phyloP scores from a whole-genome alignment of 2,888 invertebrate genomes.

The Caenorhabditis sp. region DNA sequence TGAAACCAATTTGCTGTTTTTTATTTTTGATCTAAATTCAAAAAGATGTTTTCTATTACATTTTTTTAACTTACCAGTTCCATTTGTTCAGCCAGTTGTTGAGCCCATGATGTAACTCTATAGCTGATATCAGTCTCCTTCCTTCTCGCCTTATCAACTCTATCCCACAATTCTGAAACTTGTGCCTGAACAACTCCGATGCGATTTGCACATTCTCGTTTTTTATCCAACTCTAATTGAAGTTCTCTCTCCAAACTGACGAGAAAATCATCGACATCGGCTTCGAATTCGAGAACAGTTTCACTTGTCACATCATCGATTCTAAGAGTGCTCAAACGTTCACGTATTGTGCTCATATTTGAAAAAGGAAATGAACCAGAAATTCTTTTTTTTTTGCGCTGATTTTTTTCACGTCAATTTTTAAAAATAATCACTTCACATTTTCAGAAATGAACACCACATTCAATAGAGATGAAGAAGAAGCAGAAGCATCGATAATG shows the following conservation, averaged over 20 bases:
- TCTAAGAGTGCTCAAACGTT: background rate
- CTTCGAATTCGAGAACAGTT: conserved; percentile 28
- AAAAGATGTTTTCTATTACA: background rate
- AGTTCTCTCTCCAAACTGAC: conserved; percentile 15
- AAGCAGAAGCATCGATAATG: background rate
- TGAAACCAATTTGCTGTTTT: conserved; percentile 23
- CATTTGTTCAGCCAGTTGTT: conserved; percentile 30
- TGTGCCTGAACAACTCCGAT: conserved; percentile 19
- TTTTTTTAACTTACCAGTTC: conserved; percentile 11
- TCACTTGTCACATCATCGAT: conserved; percentile 14
- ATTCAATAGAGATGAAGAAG: background rate
- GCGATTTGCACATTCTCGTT: conserved; percentile 13
- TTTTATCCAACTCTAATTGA: conserved; percentile 24
- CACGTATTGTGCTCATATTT: background rate
- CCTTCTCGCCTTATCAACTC: conserved; percentile 39
- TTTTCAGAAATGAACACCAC: background rate
- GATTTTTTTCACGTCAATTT: background rate
- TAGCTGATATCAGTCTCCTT: conserved; percentile 30
- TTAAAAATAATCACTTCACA: no score
- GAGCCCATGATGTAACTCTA: conserved; percentile 32
- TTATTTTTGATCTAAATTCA: conserved; percentile 11
- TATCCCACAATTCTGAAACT: conserved; percentile 38
- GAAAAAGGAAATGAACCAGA: background rate
- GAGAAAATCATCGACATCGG: conserved; percentile 25
- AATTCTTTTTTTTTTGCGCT: no score